Base-by-base conservation (phyloP, 2,888 invertebrate species). In the Arenicola marina region DNA sequence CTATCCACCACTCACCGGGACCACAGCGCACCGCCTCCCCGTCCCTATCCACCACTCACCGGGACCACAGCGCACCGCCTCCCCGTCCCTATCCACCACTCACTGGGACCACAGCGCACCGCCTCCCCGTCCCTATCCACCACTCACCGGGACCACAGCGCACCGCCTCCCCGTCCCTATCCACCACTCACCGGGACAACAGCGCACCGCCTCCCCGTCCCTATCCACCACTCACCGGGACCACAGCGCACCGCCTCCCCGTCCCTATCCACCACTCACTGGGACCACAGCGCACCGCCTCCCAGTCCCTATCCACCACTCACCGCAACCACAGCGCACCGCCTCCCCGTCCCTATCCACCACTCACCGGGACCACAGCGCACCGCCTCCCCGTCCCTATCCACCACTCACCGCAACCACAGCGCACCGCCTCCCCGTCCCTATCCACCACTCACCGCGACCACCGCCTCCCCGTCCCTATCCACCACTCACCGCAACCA, bases 21-120 rank as follows among this genome's bases (percentile, higher is more conserved):
- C 83, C 83, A 76, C 83, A 84, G 45, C 83, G 71, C 33, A 83
- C 80, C 62, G 79, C 75, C 65, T 84, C 83, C 4, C 83, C 83
- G 72, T 84, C 83, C 15, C 80, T 83, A 66, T 84, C 83, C 60
- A 11, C 24, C 18, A 57, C 60, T 21, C 65, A 81, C 81, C 82
- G 68, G 81, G 82, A 18, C 83, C 83, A 76, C 83, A 84, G 45
- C 83, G 71, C 33, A 83, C 80, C 62, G 79, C 75, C 65, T 84
- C 83, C 4, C 83, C 83, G 72, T 84, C 83, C 15, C 80, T 83
- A 66, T 84, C 83, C 60, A 11, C 24, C 18, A 57, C 60, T 21
- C 65, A 81, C 81, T 81, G 68, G 81, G 82, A 18, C 83, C 83
- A 76, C 83, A 84, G 45, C 83, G 71, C 33, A 83, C 80, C 62